Percentiles rank a stretch among this genome's conserved stretches.
These are phyloP conservation scores for Parapsyche elsis DNA, from an alignment of 1,140 invertebrate species.

Conservation along the genomic window DNA sequence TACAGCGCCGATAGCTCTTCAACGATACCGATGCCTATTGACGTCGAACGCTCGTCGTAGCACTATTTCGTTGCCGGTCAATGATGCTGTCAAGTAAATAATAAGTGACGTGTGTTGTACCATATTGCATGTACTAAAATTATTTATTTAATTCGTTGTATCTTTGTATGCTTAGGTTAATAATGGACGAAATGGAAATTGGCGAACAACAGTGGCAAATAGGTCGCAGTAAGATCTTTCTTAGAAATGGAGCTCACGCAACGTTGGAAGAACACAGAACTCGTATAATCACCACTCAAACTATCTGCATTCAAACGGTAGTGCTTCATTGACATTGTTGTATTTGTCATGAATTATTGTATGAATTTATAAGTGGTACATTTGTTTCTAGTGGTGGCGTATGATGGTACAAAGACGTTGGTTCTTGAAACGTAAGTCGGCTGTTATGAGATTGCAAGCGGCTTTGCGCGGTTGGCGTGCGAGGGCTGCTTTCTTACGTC, in stretches of 20 bases:
- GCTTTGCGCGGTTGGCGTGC: conserved; percentile 89
- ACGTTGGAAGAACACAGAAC: conserved; percentile 83
- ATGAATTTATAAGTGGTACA: neutral
- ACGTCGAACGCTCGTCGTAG: conserved; percentile 54
- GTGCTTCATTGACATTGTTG: conserved; percentile 13
- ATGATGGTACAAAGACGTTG: conserved; percentile 69
- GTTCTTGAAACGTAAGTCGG: conserved; percentile 75
- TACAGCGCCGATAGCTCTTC: conserved; percentile 80
- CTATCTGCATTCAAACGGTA: conserved; percentile 83
- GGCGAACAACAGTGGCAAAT: conserved; percentile 82
- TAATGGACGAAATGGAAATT: conserved; percentile 54
- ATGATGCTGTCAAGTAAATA: conserved; percentile 69
- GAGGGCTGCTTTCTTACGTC: conserved; percentile 83
- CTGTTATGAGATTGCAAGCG: conserved; percentile 85
- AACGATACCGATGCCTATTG: conserved; percentile 79
- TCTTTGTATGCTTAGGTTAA: conserved; percentile 21
- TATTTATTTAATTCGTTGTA: conserved; percentile 19
- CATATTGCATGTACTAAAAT: neutral
- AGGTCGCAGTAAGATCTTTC: conserved; percentile 90
- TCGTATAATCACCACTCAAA: conserved; percentile 75
- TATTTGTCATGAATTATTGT: neutral
- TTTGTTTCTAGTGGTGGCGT: conserved; percentile 63
- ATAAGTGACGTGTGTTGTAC: too few species aligned
- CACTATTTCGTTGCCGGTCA: conserved; percentile 61
- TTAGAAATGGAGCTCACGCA: conserved; percentile 86